Evolutionary conservation across 2,797 vertebrate species (phyloP), one percentile per base, ranked within the genome.

Genomic region (Mallotus villosus): DNA sequence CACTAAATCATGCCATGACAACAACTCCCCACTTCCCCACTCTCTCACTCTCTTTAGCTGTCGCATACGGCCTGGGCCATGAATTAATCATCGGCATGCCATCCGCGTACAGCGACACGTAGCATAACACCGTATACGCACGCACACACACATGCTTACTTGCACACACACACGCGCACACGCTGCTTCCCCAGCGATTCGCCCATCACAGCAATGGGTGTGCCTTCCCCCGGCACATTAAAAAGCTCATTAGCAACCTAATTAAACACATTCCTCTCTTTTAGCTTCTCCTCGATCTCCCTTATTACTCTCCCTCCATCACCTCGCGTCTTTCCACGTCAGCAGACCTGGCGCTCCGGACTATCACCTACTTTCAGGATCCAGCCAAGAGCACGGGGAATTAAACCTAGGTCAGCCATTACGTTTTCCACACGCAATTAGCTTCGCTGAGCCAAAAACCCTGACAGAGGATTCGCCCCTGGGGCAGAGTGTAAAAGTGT

Each of bases 211-310:
- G 84, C 78, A 63, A 59, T 65, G 81, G 87, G 85, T 68, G 81
- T 77, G 73, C 82, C 88, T 86, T 87, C 89, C 88, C 87, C 70
- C 81, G 85, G 83, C 86, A 88, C 90, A 92, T 93, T 93, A 93
- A 90, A 93, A 94, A 93, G 88, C 92, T 94, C 91, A 93, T 94
- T 94, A 94, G 91, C 84, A 82, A 91, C 85, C 92, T 93, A 93
- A 94, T 94, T 94, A 93, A 94, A 94, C 90, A 90, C 91, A 91
- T 92, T 91, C 87, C 91, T 92, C 91, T 93, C 91, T 92, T 92
- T 92, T 92, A 91, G 91, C 91, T 90, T 90, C 91, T 91, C 86
- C 86, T 92, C 91, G 87, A 90, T 94, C 92, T 91, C 89, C 78
- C 88, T 90, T 91, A 92, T 93, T 93, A 92, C 87, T 86, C 89